Conservation (phyloP, 2,888 invertebrate genomes). For the Leucophenga montana region DNA sequence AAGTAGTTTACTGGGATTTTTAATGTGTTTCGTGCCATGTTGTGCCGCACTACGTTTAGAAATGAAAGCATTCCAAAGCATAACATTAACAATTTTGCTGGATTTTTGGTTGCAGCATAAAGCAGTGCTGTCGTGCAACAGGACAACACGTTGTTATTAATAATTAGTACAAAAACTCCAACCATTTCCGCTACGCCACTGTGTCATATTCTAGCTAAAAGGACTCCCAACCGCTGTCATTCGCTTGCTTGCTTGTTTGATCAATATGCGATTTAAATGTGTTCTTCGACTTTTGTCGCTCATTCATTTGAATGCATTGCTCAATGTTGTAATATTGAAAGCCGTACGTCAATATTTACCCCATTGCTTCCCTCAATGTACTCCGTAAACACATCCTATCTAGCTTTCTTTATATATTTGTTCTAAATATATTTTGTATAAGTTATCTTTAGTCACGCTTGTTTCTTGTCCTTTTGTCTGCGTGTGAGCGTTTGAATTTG, state of each 20-base stretch:
- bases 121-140: not conserved
- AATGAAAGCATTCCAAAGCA: conserved; percentile 63
- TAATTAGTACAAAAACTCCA: too few species aligned
- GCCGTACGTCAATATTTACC: conserved; percentile 33
- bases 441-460: not conserved
- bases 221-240: not conserved
- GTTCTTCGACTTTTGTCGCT: conserved; percentile 56
- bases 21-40: conserved; percentile 71
- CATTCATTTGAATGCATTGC: too few species aligned
- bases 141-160: too few species aligned
- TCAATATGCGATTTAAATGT: conserved; percentile 59
- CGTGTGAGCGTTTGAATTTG: not conserved
- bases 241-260: conserved; percentile 59
- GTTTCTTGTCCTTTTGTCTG: not conserved
- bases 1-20: conserved; percentile 58
- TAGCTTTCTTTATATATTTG: not conserved
- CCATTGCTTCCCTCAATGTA: not conserved
- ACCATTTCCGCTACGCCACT: not conserved
- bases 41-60: conserved; percentile 53
- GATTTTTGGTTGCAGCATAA: not conserved
- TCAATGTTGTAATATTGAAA: conserved; percentile 42
- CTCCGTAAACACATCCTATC: too few species aligned
- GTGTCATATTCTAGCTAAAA: not conserved
- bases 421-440: not conserved
- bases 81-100: conserved; percentile 42